These are phyloP conservation scores for Sebastes taczanowskii DNA, from an alignment of 2,797 vertebrate genomes.

Conservation along the genomic window DNA sequence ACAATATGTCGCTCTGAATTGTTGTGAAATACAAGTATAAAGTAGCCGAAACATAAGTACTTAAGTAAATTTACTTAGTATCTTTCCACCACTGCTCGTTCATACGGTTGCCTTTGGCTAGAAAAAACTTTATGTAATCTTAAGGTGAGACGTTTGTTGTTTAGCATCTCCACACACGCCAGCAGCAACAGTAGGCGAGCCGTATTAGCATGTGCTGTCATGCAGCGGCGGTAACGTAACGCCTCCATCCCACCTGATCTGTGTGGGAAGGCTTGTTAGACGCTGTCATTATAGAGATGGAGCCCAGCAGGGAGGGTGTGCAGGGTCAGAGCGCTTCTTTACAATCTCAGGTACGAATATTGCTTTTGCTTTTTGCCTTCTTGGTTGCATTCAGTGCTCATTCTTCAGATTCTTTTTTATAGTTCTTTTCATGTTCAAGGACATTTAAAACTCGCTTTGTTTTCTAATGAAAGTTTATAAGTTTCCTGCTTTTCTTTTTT, in stretches of 20 bases:
- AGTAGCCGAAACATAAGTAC: not conserved
- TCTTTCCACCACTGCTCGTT: not conserved
- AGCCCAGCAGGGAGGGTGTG: not conserved
- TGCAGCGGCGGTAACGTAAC: constrained; percentile 13
- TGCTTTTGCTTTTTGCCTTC: not conserved
- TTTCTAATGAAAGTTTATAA: not conserved
- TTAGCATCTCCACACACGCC: not conserved
- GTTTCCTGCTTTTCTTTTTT: not conserved
- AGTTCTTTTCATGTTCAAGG: not conserved
- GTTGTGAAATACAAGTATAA: not conserved
- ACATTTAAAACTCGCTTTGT: not conserved
- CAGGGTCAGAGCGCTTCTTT: not conserved
- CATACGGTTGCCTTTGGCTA: constrained; percentile 2
- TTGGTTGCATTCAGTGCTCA: not conserved
- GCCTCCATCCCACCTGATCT: constrained; percentile 24
- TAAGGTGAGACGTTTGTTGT: not conserved
- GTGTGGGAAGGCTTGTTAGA: constrained; percentile 11
- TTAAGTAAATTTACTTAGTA: not conserved
- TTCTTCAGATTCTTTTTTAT: not conserved
- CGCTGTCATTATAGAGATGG: not conserved
- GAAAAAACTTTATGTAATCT: constrained; percentile 37
- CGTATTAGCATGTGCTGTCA: not conserved
- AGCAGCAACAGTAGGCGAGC: not conserved
- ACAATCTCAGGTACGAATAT: not conserved
- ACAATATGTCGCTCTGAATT: not conserved